Evolutionary conservation across 2,888 invertebrate species (phyloP), one percentile per base, ranked within the genome.

Genomic region (Meandrusa payeni): DNA sequence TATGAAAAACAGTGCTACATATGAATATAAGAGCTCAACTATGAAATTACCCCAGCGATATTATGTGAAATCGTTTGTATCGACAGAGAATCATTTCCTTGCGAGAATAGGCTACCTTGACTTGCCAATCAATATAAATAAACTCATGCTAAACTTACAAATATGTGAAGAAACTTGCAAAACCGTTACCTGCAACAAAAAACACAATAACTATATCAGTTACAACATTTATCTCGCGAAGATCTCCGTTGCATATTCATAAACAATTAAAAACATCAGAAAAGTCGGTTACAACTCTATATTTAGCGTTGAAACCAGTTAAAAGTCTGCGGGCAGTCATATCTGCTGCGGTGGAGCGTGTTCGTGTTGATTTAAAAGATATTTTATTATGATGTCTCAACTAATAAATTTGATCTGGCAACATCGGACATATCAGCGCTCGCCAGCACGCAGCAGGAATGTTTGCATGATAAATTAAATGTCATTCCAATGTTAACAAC

Each of bases 241-340:
- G 3, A 27, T 13, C 6, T 12, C 9, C 4, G 5, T 9, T 26
- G 19, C 15, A 37, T 37, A 27, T 33, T 33, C 7, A 26, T 31
- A 26, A 32, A 41, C 12, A 43, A 37, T 37, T 37, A 28, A 38
- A 43, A 43, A 31, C 10, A 5, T 6, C 24, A 31, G 37, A 38
- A 31, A 38, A 38, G 36, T 27, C 20, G 34, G 33, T 15, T 34
- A 17, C 42, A 7, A 13, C 5, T 32, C 43, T 43, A 43, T 43
- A 43, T 43, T 37, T 43, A 43, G 43, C 34, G n/a, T n/a, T 20
- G 5, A 7, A 31, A 38, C 43, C 43, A 27, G 43, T 38, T 43
- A 11, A 10, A 7, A 15, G 10, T 7, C 24, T 29, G 36, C 13
- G 13, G 26, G 43, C 43, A 7, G 12, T 7, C 9, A 11, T 9